Evolutionary conservation across 2,797 vertebrate species (phyloP).

Genomic region (Gymnothorax javanicus): DNA sequence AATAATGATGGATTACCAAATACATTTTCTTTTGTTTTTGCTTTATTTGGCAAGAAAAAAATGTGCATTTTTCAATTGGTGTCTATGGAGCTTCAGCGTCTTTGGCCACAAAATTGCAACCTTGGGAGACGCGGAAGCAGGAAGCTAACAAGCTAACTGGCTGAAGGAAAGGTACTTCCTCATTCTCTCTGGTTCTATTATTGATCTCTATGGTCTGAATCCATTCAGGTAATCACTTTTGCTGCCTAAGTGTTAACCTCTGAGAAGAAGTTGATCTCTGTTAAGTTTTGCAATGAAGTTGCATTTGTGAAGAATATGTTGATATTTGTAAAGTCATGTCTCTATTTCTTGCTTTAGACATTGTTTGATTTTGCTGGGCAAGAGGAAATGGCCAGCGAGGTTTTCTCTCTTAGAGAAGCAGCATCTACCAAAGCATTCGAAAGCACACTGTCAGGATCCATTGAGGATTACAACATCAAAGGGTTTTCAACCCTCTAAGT

Average conservation of each 20-base stretch:
- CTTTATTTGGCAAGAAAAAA: no score
- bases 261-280: background rate
- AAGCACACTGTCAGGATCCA: background rate
- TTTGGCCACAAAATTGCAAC: no score
- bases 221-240: background rate
- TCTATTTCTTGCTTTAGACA: background rate
- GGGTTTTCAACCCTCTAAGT: background rate
- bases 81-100: no score
- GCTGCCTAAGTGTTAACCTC: no score
- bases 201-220: no score
- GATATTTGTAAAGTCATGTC: background rate
- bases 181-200: no score
- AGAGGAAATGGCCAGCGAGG: background rate
- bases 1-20: no score
- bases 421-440: background rate
- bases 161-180: no score
- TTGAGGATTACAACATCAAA: background rate
- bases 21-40: no score
- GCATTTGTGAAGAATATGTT: background rate
- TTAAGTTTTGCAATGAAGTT: background rate
- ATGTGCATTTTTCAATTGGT: no score
- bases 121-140: no score
- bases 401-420: background rate
- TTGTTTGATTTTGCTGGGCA: constrained; percentile 4
- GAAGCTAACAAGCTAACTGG: no score